Evolutionary conservation across 2,797 vertebrate species (phyloP).

Genomic region (Enteromius unitaeniatus): DNA sequence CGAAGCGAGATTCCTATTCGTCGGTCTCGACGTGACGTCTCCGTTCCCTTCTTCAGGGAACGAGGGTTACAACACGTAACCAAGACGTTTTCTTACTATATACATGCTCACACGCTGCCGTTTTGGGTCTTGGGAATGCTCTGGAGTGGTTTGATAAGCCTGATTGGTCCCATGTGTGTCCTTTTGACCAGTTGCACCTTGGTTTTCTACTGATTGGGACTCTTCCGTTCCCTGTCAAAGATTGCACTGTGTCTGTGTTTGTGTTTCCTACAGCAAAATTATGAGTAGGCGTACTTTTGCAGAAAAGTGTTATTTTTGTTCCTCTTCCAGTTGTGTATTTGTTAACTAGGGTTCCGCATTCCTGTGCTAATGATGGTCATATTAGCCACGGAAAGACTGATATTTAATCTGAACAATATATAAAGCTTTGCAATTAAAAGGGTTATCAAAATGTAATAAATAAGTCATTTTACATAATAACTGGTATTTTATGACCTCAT

Average conservation of each 20-base stretch:
- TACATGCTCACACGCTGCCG: not conserved
- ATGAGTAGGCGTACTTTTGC: not conserved
- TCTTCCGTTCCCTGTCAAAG: conserved; percentile 31
- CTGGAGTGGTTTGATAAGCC: conserved; percentile 50
- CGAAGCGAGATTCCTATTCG: too few relatives aligned
- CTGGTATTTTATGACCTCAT: not conserved
- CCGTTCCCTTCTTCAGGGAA: too few relatives aligned
- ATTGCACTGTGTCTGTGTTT: conserved; percentile 14
- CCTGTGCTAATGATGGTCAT: conserved; percentile 3
- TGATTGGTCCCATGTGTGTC: conserved; percentile 50
- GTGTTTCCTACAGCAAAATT: not conserved
- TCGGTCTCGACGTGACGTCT: too few relatives aligned
- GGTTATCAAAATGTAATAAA: not conserved
- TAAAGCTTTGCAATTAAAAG: not conserved
- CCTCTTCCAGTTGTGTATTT: not conserved
- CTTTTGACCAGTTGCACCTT: conserved; percentile 29
- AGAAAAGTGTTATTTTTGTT: conserved; percentile 4
- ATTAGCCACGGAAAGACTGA: not conserved
- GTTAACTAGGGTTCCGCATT: not conserved
- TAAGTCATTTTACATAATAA: not conserved
- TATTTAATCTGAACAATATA: not conserved
- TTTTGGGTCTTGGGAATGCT: conserved; percentile 8
- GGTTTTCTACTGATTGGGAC: conserved; percentile 30
- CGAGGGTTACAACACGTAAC: too few relatives aligned
- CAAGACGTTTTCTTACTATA: conserved; percentile 26